Base-by-base conservation (phyloP, 2,888 invertebrate genomes). In the Ommatoiulus sabulosus region DNA sequence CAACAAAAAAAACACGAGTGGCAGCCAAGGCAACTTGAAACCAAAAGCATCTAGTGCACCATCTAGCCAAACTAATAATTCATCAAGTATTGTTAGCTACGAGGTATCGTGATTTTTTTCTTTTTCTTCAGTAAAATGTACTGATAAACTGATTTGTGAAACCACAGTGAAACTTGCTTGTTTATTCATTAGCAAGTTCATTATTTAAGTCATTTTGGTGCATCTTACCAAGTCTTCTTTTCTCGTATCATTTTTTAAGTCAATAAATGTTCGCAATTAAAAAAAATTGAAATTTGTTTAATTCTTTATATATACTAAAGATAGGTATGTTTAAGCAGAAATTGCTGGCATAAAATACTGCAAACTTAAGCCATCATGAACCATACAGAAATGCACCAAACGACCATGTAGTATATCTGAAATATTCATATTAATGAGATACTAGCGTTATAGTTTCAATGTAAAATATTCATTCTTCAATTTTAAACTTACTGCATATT, bases 271-370 rank as follows among this genome's bases (percentile, higher is more conserved):
- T 10, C 10, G 24, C 72, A 72, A 72, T 72, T 72, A 63, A n/a
- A 24, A 72, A 57, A 72, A 72, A 72, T 24, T 24, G 24, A 3
- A 63, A 63, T 20, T 20, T 72, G 72, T 72, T 35, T 2, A 10
- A 24, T 72, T 72, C 20, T 48, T 48, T 48, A 12, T 12, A 48
- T 48, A 24, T 72, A 72, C 63, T 17, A 6, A 72, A 24, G 24
- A 72, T 2, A 57, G 24, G 2, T 10, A 2, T 5, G 10, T 72
- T 85, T n/a, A 85, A 20, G 85, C 85, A 44, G 85, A 44, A 44
- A 84, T 84, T 35, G 96, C 96, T 90, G 95, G 96, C 90, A 97
- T 94, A 92, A 96, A 96, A 92, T 96, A 97, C 93, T 97, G 96
- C 89, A 97, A 93, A 20, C 95, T 95, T 10, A 97, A 94, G 92